Conservation (phyloP, 30 jellyfish, hydroid and myxozoan genomes). For the Sanderia malayensis region DNA sequence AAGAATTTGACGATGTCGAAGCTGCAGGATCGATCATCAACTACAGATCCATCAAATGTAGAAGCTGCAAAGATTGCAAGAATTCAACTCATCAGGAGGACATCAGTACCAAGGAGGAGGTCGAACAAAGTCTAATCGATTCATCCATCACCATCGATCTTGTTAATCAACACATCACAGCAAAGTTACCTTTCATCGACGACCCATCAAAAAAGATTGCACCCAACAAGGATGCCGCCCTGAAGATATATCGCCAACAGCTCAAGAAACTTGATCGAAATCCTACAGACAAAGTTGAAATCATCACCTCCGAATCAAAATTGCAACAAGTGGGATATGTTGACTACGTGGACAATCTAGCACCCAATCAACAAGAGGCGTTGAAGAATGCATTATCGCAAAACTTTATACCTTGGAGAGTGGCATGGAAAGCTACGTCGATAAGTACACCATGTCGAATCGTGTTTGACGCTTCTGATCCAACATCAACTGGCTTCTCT, state of each 20-base stretch:
- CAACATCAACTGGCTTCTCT: neutral
- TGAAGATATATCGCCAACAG: conserved; percentile 4
- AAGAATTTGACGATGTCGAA: neutral
- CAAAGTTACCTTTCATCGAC: neutral
- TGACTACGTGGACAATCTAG: neutral
- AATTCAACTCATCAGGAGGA: neutral
- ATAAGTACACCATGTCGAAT: neutral
- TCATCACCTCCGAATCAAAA: neutral
- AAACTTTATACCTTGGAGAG: neutral
- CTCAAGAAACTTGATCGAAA: neutral
- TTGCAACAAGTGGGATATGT: neutral
- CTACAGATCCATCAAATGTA: neutral
- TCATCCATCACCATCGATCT: neutral
- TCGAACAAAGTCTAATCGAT: neutral
- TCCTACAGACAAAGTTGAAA: neutral
- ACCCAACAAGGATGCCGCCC: conserved; percentile 6
- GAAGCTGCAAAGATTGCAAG: neutral
- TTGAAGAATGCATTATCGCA: neutral
- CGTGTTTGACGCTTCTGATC: conserved; percentile 32
- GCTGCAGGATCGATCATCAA: neutral
- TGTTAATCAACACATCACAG: neutral
- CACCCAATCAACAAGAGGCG: neutral
- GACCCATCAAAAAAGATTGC: neutral
- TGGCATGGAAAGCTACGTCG: neutral
- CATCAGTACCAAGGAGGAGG: neutral